A percentile compares a stretch with the other conserved stretches of the same genome.
Conservation (phyloP, 2,888 invertebrate genomes). For the Hetaerina titia region DNA sequence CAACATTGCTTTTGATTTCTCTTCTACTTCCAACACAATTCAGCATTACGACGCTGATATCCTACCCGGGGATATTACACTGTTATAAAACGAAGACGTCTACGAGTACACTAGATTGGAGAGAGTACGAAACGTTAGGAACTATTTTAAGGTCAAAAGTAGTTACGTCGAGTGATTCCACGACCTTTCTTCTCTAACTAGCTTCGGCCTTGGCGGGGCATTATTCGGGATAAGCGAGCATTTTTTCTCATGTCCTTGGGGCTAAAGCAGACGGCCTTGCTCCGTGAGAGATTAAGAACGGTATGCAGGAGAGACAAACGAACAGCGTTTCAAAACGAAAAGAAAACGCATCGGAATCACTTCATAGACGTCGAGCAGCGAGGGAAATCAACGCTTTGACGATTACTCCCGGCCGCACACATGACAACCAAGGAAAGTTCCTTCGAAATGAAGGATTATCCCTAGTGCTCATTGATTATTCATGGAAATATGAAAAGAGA, state of each 20-base stretch:
- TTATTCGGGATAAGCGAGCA: constrained; percentile 6
- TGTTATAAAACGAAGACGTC: no score
- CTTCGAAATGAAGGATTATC: background rate
- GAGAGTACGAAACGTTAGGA: background rate
- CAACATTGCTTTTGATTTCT: no score
- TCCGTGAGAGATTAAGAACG: background rate
- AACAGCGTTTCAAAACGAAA: background rate
- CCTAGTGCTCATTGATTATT: background rate
- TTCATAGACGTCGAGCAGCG: background rate
- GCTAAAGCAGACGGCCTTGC: constrained; percentile 3
- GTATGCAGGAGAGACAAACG: background rate
- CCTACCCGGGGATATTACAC: no score
- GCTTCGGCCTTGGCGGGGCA: background rate
- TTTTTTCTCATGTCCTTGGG: background rate
- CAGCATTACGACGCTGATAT: no score
- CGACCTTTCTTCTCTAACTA: background rate
- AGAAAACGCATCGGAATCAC: background rate
- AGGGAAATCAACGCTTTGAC: background rate
- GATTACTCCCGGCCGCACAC: background rate
- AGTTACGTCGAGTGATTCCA: background rate
- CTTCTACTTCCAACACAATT: no score
- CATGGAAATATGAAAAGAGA: background rate
- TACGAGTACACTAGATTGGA: no score
- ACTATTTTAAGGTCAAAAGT: background rate
- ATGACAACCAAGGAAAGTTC: background rate